Percentiles rank a stretch among this genome's conserved stretches.
These are phyloP conservation scores for Eolophus roseicapilla DNA, from an alignment of 2,113 vertebrate species.

Conservation along the genomic window DNA sequence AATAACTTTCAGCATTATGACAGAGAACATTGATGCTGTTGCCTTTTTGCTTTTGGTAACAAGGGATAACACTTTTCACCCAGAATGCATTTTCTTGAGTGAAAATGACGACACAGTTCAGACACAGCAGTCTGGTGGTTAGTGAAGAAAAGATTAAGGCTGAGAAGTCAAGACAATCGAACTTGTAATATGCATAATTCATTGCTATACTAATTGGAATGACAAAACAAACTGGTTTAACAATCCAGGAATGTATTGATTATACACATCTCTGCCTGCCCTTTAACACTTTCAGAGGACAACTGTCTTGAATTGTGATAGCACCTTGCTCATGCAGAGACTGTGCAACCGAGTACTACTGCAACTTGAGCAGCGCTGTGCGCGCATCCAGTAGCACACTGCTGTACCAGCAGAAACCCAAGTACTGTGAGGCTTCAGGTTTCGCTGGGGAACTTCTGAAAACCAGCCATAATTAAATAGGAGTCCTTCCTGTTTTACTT, in stretches of 20 bases:
- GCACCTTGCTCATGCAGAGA: neutral
- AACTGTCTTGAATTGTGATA: neutral
- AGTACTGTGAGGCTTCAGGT: neutral
- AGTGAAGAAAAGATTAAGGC: neutral
- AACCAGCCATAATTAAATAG: accelerated
- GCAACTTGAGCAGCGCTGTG: neutral
- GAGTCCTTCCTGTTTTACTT: neutral
- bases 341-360: no score
- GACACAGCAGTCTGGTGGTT: neutral
- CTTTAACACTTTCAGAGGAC: neutral
- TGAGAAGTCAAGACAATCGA: neutral
- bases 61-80: neutral
- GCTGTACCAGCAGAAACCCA: accelerated
- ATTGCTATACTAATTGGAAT: neutral
- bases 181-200: neutral
- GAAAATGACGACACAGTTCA: accelerated
- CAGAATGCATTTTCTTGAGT: neutral
- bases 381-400: accelerated
- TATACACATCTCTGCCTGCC: neutral
- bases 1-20: neutral
- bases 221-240: neutral
- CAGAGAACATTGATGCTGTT: neutral
- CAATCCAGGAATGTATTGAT: neutral
- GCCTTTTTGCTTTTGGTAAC: neutral
- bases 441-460: neutral